Conservation (phyloP, 2,888 invertebrate genomes). For the Pyralis farinalis region DNA sequence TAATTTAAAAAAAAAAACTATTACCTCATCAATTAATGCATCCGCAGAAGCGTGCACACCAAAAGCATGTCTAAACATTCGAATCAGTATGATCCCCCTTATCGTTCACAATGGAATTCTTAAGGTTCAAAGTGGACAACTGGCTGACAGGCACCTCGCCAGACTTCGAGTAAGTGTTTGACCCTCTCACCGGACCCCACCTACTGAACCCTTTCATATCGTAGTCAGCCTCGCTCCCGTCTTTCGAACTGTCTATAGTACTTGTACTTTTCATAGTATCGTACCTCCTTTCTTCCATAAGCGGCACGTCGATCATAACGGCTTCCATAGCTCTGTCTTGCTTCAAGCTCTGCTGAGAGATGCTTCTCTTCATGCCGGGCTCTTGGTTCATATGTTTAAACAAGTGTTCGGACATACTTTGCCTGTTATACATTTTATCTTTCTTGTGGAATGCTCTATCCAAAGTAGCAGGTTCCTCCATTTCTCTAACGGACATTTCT, state of each 20-base stretch:
- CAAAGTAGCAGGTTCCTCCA: slow-evolving; percentile 37
- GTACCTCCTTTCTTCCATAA: slow-evolving; percentile 41
- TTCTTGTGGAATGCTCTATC: slow-evolving; percentile 34
- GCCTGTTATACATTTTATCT: slow-evolving; percentile 43
- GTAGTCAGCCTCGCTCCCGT: slow-evolving; percentile 32
- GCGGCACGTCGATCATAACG: slow-evolving; percentile 63
- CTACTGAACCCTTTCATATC: slow-evolving; percentile 46
- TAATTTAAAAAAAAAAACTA: too few relatives aligned
- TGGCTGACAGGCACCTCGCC: slow-evolving; percentile 57
- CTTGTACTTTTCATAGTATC: slow-evolving; percentile 44
- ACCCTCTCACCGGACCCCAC: slow-evolving; percentile 76
- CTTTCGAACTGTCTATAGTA: slow-evolving; percentile 35
- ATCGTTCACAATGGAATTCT: slow-evolving; percentile 35
- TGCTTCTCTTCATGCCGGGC: slow-evolving; percentile 45
- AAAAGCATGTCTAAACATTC: slow-evolving; percentile 23
- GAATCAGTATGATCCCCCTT: slow-evolving; percentile 47
- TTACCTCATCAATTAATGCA: too few relatives aligned
- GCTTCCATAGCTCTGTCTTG: slow-evolving; percentile 66
- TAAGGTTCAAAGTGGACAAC: slow-evolving; percentile 59
- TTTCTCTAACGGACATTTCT: slow-evolving; percentile 17
- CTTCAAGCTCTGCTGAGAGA: slow-evolving; percentile 64
- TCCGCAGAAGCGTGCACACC: too few relatives aligned
- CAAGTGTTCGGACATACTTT: slow-evolving; percentile 55
- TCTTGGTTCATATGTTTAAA: slow-evolving; percentile 33
- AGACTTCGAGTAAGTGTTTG: slow-evolving; percentile 64